A percentile compares a stretch with the other conserved stretches of the same genome.
These are phyloP conservation scores for Rhinichthys osculus DNA, from an alignment of 2,797 vertebrate genomes.

Conservation along the genomic window DNA sequence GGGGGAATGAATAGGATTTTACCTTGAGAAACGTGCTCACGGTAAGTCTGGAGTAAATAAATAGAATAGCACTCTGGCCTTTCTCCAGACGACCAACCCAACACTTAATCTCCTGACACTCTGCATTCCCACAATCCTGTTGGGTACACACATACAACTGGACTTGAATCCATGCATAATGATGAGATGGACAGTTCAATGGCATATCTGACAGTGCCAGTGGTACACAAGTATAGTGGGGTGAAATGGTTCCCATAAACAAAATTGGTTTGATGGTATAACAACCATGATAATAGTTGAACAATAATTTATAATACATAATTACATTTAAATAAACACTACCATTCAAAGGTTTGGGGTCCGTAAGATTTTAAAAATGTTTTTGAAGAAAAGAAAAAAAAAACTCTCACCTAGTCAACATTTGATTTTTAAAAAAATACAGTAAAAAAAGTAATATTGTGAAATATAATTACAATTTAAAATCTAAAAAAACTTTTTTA, in stretches of 20 bases:
- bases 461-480: neutral
- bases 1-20: neutral
- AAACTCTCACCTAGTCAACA: no score
- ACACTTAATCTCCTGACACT: conserved; percentile 86
- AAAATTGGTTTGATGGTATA: neutral
- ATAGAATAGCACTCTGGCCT: conserved; percentile 89
- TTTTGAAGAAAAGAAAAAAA: neutral
- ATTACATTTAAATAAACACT: neutral
- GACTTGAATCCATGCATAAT: conserved; percentile 17
- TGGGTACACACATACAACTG: conserved; percentile 50
- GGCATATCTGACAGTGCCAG: neutral
- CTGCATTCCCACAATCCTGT: conserved; percentile 85
- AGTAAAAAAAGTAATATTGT: neutral
- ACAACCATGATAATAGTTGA: neutral
- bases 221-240: neutral
- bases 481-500: neutral
- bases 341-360: neutral
- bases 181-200: neutral
- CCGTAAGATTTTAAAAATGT: neutral
- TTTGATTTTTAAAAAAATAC: no score
- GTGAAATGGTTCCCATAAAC: neutral
- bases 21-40: conserved; percentile 92
- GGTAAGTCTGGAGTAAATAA: conserved; percentile 87
- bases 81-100: conserved; percentile 91
- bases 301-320: neutral